Conservation (phyloP, 2,888 invertebrate species). For the Thymelicus lineola region DNA sequence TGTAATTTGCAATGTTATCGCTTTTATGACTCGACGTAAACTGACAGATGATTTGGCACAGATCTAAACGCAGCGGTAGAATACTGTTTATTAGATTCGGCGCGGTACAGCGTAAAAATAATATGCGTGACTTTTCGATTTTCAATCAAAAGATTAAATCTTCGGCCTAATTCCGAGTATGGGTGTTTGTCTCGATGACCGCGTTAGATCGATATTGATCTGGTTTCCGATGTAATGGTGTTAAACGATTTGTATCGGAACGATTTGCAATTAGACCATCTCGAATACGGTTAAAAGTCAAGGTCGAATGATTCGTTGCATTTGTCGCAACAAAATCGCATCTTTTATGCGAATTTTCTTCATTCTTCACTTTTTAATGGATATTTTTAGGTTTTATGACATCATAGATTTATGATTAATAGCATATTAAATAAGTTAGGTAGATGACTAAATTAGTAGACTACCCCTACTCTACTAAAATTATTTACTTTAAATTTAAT, state of each 20-base stretch:
- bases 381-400: no score
- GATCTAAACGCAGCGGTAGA: constrained; percentile 57
- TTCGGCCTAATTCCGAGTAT: constrained; percentile 47
- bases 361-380: no score
- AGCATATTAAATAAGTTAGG: no score
- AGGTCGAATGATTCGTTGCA: constrained; percentile 57
- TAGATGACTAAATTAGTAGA: no score
- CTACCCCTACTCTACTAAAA: no score
- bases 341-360: no score
- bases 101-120: constrained; percentile 64
- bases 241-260: constrained; percentile 38
- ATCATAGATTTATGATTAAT: no score
- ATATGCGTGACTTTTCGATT: constrained; percentile 68
- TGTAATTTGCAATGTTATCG: constrained; percentile 22
- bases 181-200: constrained; percentile 44
- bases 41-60: constrained; percentile 52
- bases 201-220: constrained; percentile 42
- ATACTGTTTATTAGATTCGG: constrained; percentile 66
- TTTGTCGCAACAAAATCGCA: background rate
- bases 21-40: constrained; percentile 10
- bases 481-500: no score
- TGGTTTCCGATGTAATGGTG: constrained; percentile 39
- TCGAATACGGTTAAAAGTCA: constrained; percentile 47
- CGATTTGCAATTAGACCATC: constrained; percentile 29
- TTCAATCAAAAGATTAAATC: constrained; percentile 61